Conservation (phyloP, 2,113 vertebrate genomes). For the Penelope pileata region DNA sequence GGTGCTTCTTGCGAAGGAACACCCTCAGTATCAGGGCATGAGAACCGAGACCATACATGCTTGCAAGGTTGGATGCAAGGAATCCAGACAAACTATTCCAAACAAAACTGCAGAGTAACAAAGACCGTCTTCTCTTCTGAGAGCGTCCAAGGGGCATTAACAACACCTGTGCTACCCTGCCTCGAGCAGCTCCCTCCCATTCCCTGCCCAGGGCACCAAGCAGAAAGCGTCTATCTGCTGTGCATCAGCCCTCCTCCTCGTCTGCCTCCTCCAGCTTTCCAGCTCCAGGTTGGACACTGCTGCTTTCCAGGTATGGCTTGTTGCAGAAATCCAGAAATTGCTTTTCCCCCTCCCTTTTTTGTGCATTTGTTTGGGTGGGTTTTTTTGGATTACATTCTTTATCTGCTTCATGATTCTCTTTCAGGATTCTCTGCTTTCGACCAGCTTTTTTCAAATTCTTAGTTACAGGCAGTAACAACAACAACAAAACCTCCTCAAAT, state of each 20-base stretch:
- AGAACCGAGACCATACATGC: accelerated
- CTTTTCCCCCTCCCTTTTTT: neutral
- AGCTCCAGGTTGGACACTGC: neutral
- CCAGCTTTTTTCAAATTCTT: neutral
- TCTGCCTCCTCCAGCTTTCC: neutral
- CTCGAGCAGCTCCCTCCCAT: neutral
- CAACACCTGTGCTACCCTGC: accelerated
- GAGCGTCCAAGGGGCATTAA: neutral
- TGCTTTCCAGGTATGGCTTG: neutral
- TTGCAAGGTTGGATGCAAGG: neutral
- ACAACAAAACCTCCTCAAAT: neutral
- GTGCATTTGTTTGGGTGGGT: too few relatives aligned
- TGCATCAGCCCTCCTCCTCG: neutral
- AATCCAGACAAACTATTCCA: neutral
- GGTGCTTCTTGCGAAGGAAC: too few relatives aligned
- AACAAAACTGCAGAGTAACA: neutral
- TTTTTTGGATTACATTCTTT: neutral
- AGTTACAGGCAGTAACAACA: neutral
- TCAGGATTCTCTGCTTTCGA: neutral
- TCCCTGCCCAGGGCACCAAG: neutral
- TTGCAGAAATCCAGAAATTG: too few relatives aligned
- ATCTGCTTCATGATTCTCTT: neutral
- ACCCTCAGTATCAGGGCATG: too few relatives aligned
- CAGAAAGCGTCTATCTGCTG: neutral
- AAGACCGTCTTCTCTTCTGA: neutral